Conservation (phyloP, 2,113 vertebrate species). For the Notarius lentiginosus region DNA sequence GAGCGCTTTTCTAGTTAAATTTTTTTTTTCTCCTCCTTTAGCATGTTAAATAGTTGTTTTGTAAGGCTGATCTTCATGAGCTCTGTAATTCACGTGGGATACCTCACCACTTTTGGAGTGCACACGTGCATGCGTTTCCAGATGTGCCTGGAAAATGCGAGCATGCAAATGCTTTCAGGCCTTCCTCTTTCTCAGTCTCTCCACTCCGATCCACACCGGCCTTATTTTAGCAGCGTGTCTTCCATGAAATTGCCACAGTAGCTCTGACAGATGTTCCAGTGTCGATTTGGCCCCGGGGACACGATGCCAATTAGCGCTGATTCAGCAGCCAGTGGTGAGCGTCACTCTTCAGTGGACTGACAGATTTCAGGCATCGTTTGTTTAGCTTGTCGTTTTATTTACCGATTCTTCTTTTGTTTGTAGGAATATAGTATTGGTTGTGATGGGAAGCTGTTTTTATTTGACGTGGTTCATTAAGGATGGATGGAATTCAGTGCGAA, state of each 20-base stretch:
- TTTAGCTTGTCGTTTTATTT: background rate
- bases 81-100: slow-evolving; percentile 46
- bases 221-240: background rate
- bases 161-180: background rate
- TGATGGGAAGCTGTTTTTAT: background rate
- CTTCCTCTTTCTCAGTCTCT: background rate
- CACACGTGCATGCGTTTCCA: background rate
- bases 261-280: slow-evolving; percentile 23
- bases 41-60: no score
- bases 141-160: slow-evolving; percentile 8
- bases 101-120: slow-evolving; percentile 44
- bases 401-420: background rate
- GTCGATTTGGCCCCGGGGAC: background rate
- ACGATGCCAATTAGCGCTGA: slow-evolving; percentile 1
- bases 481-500: background rate
- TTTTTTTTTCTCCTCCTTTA: no score
- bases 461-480: background rate
- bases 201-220: background rate
- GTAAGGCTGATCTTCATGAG: background rate
- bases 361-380: background rate
- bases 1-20: no score
- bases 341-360: background rate
- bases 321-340: slow-evolving; percentile 1
- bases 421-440: background rate
- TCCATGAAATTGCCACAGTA: slow-evolving; percentile 4